Conservation (phyloP, 2,797 vertebrate genomes). For the Vireo griseus region DNA sequence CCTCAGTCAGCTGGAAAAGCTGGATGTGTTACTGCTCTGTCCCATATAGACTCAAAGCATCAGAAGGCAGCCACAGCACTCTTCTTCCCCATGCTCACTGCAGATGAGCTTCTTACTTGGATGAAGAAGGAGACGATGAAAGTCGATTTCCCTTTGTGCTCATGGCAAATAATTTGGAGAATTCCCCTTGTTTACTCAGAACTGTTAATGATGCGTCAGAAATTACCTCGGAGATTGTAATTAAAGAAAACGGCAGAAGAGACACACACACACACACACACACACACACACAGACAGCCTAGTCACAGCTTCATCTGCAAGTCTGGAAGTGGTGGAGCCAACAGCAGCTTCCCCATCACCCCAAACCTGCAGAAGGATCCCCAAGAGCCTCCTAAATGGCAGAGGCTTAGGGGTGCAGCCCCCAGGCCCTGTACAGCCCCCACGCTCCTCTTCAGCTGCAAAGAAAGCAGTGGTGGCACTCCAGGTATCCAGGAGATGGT, state of each 20-base stretch:
- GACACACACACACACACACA: neutral
- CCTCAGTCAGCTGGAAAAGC: neutral
- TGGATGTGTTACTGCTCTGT: neutral
- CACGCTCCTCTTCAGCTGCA: rapidly evolving
- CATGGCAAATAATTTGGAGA: constrained; percentile 90
- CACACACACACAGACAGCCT: neutral
- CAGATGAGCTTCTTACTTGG: neutral
- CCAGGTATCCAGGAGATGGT: neutral
- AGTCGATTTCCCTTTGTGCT: constrained; percentile 75
- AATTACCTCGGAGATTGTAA: constrained; percentile 95
- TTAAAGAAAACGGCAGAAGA: constrained; percentile 86
- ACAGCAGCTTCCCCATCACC: neutral
- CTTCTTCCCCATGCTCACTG: neutral
- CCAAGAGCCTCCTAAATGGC: neutral
- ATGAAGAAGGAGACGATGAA: constrained; percentile 36
- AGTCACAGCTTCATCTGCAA: neutral
- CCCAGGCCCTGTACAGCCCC: neutral
- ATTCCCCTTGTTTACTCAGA: constrained; percentile 93
- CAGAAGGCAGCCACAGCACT: neutral
- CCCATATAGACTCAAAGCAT: neutral
- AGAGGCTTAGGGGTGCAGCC: neutral
- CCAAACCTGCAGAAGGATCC: neutral
- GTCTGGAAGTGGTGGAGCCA: neutral
- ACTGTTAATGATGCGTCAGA: constrained; percentile 94
- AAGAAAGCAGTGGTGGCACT: neutral